These are phyloP conservation scores for Prionailurus viverrinus DNA, from an alignment of 2,113 vertebrate genomes.

Conservation along the genomic window DNA sequence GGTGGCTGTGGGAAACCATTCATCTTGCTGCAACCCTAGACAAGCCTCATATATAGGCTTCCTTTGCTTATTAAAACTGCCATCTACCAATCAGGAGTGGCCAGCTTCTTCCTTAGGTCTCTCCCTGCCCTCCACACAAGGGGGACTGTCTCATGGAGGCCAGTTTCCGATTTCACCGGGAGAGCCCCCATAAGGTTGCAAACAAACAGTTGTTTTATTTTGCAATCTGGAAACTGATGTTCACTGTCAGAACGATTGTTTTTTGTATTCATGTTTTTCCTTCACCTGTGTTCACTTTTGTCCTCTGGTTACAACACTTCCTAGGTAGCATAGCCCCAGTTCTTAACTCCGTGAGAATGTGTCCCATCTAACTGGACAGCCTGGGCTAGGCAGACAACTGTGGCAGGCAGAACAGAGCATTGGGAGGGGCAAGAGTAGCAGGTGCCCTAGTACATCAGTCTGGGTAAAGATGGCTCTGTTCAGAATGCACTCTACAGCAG, in stretches of 20 bases:
- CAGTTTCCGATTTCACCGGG: neutral
- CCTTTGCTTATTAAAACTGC: neutral
- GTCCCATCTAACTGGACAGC: neutral
- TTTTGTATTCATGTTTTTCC: neutral
- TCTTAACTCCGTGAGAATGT: neutral
- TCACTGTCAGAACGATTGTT: neutral
- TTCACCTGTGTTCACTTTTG: neutral
- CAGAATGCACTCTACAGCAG: neutral
- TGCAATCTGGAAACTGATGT: neutral
- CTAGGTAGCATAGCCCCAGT: neutral
- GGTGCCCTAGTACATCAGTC: accelerated
- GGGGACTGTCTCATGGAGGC: neutral
- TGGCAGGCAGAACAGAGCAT: accelerated
- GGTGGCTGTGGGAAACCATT: neutral
- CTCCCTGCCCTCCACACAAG: neutral
- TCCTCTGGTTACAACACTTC: neutral
- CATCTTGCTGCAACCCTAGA: neutral
- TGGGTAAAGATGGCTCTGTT: neutral
- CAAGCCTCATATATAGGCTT: neutral
- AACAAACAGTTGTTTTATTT: neutral
- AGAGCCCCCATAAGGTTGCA: neutral
- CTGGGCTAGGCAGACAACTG: neutral
- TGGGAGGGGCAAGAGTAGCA: accelerated
- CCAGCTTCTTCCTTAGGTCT: neutral
- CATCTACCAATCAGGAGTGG: neutral